phyloP scores from a whole-genome alignment of 37 sponge, comb jelly and placozoan species.

The Ephydatia muelleri region DNA sequence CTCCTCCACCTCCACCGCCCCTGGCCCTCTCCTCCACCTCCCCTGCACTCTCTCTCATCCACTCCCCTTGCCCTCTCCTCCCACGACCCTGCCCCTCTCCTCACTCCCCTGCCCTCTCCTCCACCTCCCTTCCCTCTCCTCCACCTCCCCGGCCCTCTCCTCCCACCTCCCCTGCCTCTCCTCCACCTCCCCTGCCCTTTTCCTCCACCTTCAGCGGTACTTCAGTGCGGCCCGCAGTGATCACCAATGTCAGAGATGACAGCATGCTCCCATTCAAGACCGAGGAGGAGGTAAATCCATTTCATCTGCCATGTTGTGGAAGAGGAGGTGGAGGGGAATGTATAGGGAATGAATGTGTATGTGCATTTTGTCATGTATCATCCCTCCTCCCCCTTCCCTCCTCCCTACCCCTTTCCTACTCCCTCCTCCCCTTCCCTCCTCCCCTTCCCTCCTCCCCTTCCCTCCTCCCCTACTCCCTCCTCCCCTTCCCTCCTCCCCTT shows the following conservation, averaged over 20 bases:
- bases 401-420: background rate
- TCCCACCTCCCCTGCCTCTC: background rate
- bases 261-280: slow-evolving; percentile 82
- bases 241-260: slow-evolving; percentile 75
- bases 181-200: background rate
- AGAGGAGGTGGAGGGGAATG: too few species aligned
- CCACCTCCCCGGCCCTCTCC: background rate
- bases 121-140: background rate
- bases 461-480: background rate
- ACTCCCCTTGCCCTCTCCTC: too few species aligned
- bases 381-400: too few species aligned
- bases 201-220: slow-evolving; percentile 69
- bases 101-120: background rate
- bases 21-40: too few species aligned
- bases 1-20: too few species aligned
- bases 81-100: too few species aligned
- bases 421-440: background rate
- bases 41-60: too few species aligned
- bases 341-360: background rate
- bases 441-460: background rate
- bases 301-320: background rate
- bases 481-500: background rate
- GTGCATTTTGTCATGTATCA: too few species aligned
- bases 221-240: slow-evolving; percentile 87
- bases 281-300: slow-evolving; percentile 85